These are phyloP conservation scores for Xerus rutilus DNA, from an alignment of 2,797 vertebrate genomes.

Conservation along the genomic window DNA sequence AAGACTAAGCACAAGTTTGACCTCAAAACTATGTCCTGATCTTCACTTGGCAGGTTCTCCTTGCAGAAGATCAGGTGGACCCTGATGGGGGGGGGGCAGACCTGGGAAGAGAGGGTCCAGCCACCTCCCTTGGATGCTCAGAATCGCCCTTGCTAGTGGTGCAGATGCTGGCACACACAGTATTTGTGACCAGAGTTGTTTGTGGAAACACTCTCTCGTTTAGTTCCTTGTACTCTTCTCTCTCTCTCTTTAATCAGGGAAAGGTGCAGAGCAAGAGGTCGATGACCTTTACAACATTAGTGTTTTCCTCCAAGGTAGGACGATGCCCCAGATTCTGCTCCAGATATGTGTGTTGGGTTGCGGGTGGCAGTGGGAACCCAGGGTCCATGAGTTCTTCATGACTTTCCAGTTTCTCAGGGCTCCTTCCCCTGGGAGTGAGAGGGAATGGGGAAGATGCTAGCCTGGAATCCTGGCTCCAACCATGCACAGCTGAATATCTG, in stretches of 20 bases:
- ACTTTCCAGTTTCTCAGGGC: background rate
- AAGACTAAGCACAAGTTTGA: background rate
- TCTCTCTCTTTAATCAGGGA: background rate
- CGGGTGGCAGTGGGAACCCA: background rate
- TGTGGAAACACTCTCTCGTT: background rate
- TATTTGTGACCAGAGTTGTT: background rate
- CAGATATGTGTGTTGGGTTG: background rate
- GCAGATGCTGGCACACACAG: no score
- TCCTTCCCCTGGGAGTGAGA: background rate
- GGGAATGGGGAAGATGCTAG: background rate
- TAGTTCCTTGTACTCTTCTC: background rate
- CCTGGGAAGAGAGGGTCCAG: accelerated
- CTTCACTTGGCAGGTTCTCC: background rate
- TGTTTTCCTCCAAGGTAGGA: background rate
- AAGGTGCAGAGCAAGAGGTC: background rate
- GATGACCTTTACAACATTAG: background rate
- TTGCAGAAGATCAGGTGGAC: background rate
- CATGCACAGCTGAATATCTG: background rate
- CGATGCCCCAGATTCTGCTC: background rate
- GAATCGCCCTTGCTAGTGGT: background rate
- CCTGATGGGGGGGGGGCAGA: background rate
- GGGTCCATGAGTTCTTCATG: no score
- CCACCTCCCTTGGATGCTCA: background rate
- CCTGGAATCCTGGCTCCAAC: background rate
- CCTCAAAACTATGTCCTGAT: background rate